Evolutionary conservation across 2,797 vertebrate species (phyloP).

Genomic region (Chelmon rostratus): DNA sequence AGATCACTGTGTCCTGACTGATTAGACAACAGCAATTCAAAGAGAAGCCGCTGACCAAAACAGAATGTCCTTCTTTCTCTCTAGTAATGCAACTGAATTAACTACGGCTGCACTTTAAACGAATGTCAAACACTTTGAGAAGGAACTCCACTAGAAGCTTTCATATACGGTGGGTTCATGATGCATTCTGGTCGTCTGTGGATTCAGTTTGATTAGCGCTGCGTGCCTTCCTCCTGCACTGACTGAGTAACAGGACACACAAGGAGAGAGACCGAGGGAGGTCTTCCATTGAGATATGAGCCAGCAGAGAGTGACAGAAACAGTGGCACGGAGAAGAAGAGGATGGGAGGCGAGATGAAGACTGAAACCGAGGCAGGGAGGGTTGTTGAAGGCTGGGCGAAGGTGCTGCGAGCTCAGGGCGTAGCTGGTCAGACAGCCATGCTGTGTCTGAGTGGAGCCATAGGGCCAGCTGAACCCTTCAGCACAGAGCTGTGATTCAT

Average conservation of each 20-base stretch:
- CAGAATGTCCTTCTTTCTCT: not conserved
- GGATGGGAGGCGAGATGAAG: constrained; percentile 16
- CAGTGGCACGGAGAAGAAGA: constrained; percentile 11
- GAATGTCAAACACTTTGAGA: not conserved
- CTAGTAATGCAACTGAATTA: not conserved
- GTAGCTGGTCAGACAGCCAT: constrained; percentile 23
- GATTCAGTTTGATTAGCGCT: constrained; percentile 54
- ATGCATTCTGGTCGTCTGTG: constrained; percentile 16
- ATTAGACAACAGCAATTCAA: constrained; percentile 41
- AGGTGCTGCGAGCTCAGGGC: constrained; percentile 12
- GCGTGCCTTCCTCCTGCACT: constrained; percentile 21
- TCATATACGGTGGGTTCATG: constrained; percentile 1
- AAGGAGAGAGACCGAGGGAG: constrained; percentile 54
- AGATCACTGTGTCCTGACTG: constrained; percentile 39
- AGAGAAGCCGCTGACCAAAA: constrained; percentile 16
- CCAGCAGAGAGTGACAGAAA: constrained; percentile 24
- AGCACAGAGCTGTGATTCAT: constrained; percentile 76
- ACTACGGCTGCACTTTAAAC: not conserved
- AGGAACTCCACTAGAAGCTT: constrained; percentile 22
- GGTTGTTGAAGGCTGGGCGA: not conserved
- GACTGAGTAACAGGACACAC: constrained; percentile 46
- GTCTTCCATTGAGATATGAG: constrained; percentile 54
- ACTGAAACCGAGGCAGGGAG: constrained; percentile 21
- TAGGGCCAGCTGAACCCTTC: constrained; percentile 62
- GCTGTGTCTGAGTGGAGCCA: constrained; percentile 42